Base-by-base conservation (phyloP, 2,888 invertebrate species). In the Xestia ashworthii region DNA sequence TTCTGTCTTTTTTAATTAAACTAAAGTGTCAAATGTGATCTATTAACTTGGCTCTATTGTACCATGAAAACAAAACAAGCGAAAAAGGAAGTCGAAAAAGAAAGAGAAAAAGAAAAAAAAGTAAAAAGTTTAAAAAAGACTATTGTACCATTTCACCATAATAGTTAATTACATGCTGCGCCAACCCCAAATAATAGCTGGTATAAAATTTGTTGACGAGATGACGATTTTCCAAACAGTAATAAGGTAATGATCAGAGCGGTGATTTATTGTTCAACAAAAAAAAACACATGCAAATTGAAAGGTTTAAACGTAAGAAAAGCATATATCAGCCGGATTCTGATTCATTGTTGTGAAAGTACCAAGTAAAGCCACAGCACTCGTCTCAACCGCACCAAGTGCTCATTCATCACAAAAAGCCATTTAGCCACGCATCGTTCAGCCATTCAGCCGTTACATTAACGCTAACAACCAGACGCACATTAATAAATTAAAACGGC, bases 401-500 rank as follows among this genome's bases (percentile, higher is more conserved):
- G 19, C 32, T n/a, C 5, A 55, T 48, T 25, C 32, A 55, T 50
- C 14, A 68, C 65, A 65, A 44, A 65, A 44, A 65, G 12, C 48
- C 60, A 75, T 70, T 66, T 62, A 6, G 9, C 44, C 50, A 55
- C 48, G n/a, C 73, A 44, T 66, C 19, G 46, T 69, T n/a, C 66
- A 55, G 55, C 69, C 14, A 41, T 65, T 14, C 66, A 55, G 8
- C 25, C 44, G 50, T 55, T 70, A 73, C 25, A 41, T 44, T 19
- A 48, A 62, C 72, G 41, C 32, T 32, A 69, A 60, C 60, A 32
- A 60, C 60, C 67, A 76, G 64, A 75, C 38, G 67, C 41, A 80
- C 65, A 73, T 71, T 79, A 65, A 84, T 84, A 81, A 81, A 81
- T 78, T 81, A 79, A 81, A 76, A 72, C 50, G 70, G 16, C 12